Conservation (phyloP, 2,797 vertebrate genomes). For the Bovichtus variegatus region DNA sequence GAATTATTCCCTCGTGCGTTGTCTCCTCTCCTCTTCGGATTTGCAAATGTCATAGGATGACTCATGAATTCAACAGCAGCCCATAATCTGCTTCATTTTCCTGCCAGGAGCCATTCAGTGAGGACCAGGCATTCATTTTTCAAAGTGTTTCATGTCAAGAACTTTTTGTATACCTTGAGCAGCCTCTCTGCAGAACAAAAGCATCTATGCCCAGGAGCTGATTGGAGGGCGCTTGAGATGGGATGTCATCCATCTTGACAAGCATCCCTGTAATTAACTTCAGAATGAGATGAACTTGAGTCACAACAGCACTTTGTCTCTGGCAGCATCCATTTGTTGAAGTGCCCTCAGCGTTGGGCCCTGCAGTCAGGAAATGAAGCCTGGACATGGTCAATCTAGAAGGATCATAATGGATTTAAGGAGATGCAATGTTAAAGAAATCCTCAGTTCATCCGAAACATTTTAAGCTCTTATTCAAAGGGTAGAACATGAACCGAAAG, state of each 20-base stretch:
- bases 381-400: constrained; percentile 2
- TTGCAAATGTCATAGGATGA: constrained; percentile 1
- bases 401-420: constrained; percentile 11
- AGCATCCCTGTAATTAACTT: constrained; percentile 51
- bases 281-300: constrained; percentile 32
- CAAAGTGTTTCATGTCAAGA: not conserved
- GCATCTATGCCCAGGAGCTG: constrained; percentile 15
- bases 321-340: constrained; percentile 13
- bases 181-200: constrained; percentile 14
- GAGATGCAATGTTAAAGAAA: not conserved
- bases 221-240: constrained; percentile 33
- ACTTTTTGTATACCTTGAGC: constrained; percentile 39
- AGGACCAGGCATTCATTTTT: not conserved
- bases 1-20: not conserved
- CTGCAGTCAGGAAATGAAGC: constrained; percentile 15
- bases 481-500: not conserved
- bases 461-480: not conserved
- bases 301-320: constrained; percentile 26
- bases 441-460: not conserved
- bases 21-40: not conserved
- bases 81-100: not conserved
- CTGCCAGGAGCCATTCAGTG: constrained; percentile 8
- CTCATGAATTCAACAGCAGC: not conserved
- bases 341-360: not conserved
- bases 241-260: constrained; percentile 33